Evolutionary conservation across 2,888 invertebrate species (phyloP).

Genomic region (Drosophila mulleri): DNA sequence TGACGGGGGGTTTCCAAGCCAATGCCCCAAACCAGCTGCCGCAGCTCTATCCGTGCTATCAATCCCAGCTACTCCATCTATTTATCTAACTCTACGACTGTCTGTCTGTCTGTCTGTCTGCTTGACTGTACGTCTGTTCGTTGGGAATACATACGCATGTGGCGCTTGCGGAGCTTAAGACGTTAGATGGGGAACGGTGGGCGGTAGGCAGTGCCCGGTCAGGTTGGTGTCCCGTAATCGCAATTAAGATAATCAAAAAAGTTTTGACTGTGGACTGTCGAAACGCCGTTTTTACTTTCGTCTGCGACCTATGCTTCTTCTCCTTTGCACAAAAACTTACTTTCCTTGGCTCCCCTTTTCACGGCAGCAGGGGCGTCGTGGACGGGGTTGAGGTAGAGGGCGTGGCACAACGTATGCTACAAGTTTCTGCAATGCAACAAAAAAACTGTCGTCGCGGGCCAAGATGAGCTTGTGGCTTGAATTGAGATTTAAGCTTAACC

Average conservation of each 20-base stretch:
- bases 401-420: conserved; percentile 47
- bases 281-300: conserved; percentile 70
- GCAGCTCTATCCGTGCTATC: conserved; percentile 33
- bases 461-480: conserved; percentile 36
- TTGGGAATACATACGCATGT: conserved; percentile 70
- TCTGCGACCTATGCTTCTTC: conserved; percentile 37
- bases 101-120: conserved; percentile 8
- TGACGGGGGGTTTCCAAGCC: conserved; percentile 22
- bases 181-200: background rate
- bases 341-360: conserved; percentile 15
- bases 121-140: conserved; percentile 5
- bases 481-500: conserved; percentile 14
- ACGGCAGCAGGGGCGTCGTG: background rate
- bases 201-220: background rate
- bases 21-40: conserved; percentile 4
- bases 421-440: conserved; percentile 43
- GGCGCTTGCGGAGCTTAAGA: conserved; percentile 32
- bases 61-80: conserved; percentile 54
- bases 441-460: conserved; percentile 41
- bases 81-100: conserved; percentile 42
- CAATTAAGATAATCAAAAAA: conserved; percentile 81
- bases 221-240: conserved; percentile 64
- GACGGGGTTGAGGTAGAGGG: background rate
- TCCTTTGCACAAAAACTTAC: conserved; percentile 17
- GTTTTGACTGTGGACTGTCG: conserved; percentile 77